Conservation (phyloP, 2,888 invertebrate species). For the Polydrusus cervinus region DNA sequence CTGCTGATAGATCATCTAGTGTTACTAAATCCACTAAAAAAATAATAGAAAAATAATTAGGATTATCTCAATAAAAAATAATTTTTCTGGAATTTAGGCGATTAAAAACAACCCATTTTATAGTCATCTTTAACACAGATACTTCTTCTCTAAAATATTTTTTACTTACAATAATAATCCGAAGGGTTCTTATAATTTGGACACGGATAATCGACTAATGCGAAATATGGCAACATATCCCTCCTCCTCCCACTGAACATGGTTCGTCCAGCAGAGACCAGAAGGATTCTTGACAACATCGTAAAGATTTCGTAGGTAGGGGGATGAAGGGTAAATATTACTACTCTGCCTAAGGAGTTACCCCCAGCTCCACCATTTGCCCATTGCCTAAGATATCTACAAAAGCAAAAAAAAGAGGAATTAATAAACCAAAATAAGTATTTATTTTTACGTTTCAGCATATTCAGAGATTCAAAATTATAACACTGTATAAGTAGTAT, state of each 20-base stretch:
- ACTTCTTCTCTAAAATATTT: neutral
- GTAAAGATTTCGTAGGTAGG: slow-evolving; percentile 96
- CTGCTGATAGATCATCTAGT: slow-evolving; percentile 92
- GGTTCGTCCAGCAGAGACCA: slow-evolving; percentile 92
- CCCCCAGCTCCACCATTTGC: slow-evolving; percentile 73
- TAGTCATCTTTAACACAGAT: too few species aligned
- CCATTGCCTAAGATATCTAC: slow-evolving; percentile 89
- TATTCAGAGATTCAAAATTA: too few species aligned
- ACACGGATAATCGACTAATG: slow-evolving; percentile 90
- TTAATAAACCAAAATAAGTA: too few species aligned
- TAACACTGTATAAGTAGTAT: neutral
- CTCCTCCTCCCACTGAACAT: slow-evolving; percentile 93
- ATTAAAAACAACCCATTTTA: too few species aligned
- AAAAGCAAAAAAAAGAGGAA: neutral
- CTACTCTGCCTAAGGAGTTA: slow-evolving; percentile 80
- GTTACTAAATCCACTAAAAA: slow-evolving; percentile 93
- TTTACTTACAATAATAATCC: slow-evolving; percentile 91
- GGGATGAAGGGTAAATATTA: slow-evolving; percentile 93
- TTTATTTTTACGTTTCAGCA: too few species aligned
- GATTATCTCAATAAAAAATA: too few species aligned
- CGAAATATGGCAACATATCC: slow-evolving; percentile 95
- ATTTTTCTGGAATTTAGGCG: too few species aligned
- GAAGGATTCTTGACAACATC: slow-evolving; percentile 89
- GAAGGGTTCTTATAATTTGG: slow-evolving; percentile 97
- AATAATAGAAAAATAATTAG: too few species aligned